Evolutionary conservation across 1,140 invertebrate species (phyloP).

Genomic region (Drosophila azteca): DNA sequence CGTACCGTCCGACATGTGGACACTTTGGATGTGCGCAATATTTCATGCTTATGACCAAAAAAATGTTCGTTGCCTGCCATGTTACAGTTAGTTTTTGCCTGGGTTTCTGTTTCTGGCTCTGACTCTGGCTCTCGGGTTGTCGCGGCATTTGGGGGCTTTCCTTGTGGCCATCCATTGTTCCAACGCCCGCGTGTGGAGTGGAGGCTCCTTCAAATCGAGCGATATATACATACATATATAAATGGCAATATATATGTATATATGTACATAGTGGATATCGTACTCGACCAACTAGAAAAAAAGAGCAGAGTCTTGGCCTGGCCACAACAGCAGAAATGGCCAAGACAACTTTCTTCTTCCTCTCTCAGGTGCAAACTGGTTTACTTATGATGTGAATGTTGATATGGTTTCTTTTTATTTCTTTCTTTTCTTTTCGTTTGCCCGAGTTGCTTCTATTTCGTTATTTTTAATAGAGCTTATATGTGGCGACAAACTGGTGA

Average conservation of each 20-base stretch:
- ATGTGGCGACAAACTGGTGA: slow-evolving; percentile 46
- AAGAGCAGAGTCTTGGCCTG: slow-evolving; percentile 56
- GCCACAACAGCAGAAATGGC: slow-evolving; percentile 72
- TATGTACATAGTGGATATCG: slow-evolving; percentile 39
- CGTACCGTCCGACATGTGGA: slow-evolving; percentile 42
- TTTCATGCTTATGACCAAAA: slow-evolving; percentile 77
- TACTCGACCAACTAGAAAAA: slow-evolving; percentile 27
- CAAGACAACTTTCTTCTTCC: slow-evolving; percentile 82
- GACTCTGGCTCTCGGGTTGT: slow-evolving; percentile 5
- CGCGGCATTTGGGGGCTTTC: too few species aligned
- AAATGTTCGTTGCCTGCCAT: slow-evolving; percentile 58
- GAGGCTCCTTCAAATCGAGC: slow-evolving; percentile 59
- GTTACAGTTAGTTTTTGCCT: slow-evolving; percentile 71
- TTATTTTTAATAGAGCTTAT: slow-evolving; percentile 56
- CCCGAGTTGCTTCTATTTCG: slow-evolving; percentile 64
- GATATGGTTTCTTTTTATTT: slow-evolving; percentile 77
- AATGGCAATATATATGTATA: slow-evolving; percentile 38
- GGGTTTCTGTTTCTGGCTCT: slow-evolving; percentile 19
- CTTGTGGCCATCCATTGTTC: slow-evolving; percentile 51
- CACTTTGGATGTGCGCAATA: slow-evolving; percentile 76
- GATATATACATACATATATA: slow-evolving; percentile 38
- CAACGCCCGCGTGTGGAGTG: slow-evolving; percentile 42
- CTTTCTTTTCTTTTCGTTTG: slow-evolving; percentile 45
- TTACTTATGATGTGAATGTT: slow-evolving; percentile 83
- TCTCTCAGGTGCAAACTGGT: slow-evolving; percentile 82